A percentile compares a stretch with the other conserved stretches of the same genome.
Evolutionary conservation across 2,797 vertebrate genomes (phyloP).

Genomic region (Gymnopithys bicolor): DNA sequence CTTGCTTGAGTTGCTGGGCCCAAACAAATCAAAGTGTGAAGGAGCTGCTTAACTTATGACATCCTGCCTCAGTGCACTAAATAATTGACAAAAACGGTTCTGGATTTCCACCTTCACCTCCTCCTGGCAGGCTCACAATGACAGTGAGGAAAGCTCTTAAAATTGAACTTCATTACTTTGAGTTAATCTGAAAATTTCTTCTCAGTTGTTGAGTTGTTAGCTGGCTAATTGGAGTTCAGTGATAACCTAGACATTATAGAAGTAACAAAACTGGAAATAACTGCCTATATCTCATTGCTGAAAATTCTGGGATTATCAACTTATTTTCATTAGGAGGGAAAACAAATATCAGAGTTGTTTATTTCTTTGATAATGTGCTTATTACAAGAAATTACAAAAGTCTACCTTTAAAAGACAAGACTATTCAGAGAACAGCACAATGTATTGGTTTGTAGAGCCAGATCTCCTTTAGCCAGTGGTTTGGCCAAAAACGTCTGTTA

Average conservation of each 20-base stretch:
- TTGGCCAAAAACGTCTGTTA: background rate
- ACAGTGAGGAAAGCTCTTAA: background rate
- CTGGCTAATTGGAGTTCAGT: background rate
- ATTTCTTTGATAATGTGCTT: background rate
- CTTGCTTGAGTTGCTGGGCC: background rate
- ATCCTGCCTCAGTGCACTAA: background rate
- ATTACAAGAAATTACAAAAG: background rate
- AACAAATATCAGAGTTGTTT: background rate
- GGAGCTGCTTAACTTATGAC: background rate
- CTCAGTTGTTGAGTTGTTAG: background rate
- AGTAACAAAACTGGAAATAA: background rate
- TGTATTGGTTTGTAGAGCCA: background rate
- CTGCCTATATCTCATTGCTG: background rate
- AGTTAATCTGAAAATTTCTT: background rate
- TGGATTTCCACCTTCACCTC: background rate
- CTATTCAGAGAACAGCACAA: background rate
- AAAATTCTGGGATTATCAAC: background rate
- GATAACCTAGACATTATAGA: background rate
- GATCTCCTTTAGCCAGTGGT: background rate
- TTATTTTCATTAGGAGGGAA: background rate
- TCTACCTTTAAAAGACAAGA: background rate
- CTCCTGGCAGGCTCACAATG: background rate
- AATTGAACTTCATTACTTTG: background rate
- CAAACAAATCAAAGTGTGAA: background rate
- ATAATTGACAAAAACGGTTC: background rate